Conservation (phyloP, 2,888 invertebrate species). For the Rhodophaea formosa region DNA sequence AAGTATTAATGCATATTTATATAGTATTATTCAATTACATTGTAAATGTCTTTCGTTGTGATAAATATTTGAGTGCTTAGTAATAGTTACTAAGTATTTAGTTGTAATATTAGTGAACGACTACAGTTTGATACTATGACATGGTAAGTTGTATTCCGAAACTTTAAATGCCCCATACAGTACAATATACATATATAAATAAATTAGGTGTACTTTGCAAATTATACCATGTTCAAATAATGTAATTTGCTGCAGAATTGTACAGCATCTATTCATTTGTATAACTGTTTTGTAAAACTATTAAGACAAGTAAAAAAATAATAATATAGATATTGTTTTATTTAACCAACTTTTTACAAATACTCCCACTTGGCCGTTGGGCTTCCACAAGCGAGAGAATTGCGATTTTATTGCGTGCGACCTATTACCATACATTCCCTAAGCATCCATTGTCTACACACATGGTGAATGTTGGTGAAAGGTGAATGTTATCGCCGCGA, state of each 20-base stretch:
- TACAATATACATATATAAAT: conserved; percentile 31
- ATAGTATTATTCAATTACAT: conserved; percentile 35
- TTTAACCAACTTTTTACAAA: conserved; percentile 15
- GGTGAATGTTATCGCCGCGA: too few species aligned
- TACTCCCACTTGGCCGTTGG: too few species aligned
- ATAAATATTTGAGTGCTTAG: conserved; percentile 36
- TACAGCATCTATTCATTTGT: conserved; percentile 69
- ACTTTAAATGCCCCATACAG: conserved; percentile 32
- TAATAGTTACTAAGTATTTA: conserved; percentile 34
- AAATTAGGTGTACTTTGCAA: conserved; percentile 16
- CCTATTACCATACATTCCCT: too few species aligned
- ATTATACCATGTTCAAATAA: conserved; percentile 43
- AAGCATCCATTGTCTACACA: too few species aligned
- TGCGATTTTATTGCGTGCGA: too few species aligned
- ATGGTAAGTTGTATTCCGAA: conserved; percentile 23
- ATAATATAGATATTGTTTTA: conserved; percentile 36
- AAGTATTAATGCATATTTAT: conserved; percentile 39
- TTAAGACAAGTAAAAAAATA: conserved; percentile 61
- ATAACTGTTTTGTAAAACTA: conserved; percentile 74
- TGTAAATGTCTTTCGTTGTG: conserved; percentile 39
- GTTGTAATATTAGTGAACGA: conserved; percentile 35
- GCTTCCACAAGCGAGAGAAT: too few species aligned
- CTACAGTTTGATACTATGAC: conserved; percentile 33
- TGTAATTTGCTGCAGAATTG: conserved; percentile 60
- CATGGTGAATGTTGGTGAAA: too few species aligned